Conservation (phyloP, 2,797 vertebrate species). For the Lophotriccus pileatus region DNA sequence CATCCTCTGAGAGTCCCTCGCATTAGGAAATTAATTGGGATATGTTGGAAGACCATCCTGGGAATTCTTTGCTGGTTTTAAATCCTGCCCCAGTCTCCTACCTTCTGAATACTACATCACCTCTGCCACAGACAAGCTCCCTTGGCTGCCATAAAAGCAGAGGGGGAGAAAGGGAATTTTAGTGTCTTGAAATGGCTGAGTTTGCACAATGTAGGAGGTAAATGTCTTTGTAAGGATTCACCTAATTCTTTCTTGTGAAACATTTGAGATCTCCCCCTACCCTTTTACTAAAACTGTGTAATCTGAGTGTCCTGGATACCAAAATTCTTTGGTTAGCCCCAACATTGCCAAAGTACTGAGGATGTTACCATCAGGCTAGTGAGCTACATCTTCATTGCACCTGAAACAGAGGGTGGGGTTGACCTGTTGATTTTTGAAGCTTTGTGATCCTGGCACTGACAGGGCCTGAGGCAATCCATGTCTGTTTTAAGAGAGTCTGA, state of each 20-base stretch:
- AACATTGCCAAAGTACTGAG: not conserved
- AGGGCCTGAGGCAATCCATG: not conserved
- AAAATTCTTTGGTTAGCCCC: not conserved
- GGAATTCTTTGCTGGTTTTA: constrained; percentile 14
- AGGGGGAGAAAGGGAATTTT: not conserved
- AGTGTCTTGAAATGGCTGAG: not conserved
- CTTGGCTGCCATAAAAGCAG: not conserved
- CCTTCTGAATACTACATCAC: not conserved
- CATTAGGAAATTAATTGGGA: constrained; percentile 10
- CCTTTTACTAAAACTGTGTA: not conserved
- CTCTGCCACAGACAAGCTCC: not conserved
- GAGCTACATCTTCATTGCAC: not conserved
- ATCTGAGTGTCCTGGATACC: not conserved
- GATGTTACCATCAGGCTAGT: not conserved
- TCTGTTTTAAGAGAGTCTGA: not conserved
- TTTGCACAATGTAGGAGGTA: not conserved
- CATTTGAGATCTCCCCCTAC: not conserved
- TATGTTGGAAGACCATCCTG: not conserved
- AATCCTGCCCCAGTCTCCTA: not conserved
- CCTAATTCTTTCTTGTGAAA: not conserved
- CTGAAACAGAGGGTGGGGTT: not conserved
- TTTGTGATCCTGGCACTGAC: not conserved
- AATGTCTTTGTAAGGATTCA: not conserved
- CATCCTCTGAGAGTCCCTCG: not conserved
- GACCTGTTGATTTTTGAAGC: not conserved